These are phyloP conservation scores for Ia io DNA, from an alignment of 2,113 vertebrate genomes.

Conservation along the genomic window DNA sequence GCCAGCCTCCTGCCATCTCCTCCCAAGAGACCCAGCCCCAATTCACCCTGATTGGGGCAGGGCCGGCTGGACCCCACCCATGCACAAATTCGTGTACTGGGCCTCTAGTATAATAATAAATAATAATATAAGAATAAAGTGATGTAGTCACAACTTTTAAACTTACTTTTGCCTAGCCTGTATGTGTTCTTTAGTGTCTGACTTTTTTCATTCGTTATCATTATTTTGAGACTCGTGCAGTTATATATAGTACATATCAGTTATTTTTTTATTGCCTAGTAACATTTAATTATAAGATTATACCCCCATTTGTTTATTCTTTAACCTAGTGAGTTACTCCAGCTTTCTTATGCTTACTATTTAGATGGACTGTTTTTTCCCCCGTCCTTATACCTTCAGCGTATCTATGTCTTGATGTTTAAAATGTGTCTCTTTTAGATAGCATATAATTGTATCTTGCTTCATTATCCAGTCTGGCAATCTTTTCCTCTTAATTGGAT, in stretches of 20 bases:
- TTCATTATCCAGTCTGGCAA: not conserved
- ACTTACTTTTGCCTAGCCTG: not conserved
- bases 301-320: not conserved
- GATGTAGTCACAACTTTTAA: not conserved
- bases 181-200: not conserved
- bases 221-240: constrained; percentile 8
- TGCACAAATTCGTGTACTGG: too few species aligned
- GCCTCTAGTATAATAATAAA: not conserved
- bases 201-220: not conserved
- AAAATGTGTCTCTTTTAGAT: not conserved
- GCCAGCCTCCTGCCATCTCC: too few species aligned
- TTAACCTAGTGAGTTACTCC: not conserved
- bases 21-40: too few species aligned
- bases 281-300: not conserved
- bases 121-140: not conserved
- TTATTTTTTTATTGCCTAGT: not conserved
- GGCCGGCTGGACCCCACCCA: too few species aligned
- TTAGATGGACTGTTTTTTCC: not conserved
- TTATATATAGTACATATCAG: not conserved
- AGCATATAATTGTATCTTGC: not conserved
- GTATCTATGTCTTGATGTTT: not conserved
- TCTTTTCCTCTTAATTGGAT: not conserved
- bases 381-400: not conserved
- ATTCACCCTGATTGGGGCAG: too few species aligned
- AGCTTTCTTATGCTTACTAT: not conserved